These are phyloP conservation scores for Heliangelus exortis DNA, from an alignment of 2,797 vertebrate species.

Conservation along the genomic window DNA sequence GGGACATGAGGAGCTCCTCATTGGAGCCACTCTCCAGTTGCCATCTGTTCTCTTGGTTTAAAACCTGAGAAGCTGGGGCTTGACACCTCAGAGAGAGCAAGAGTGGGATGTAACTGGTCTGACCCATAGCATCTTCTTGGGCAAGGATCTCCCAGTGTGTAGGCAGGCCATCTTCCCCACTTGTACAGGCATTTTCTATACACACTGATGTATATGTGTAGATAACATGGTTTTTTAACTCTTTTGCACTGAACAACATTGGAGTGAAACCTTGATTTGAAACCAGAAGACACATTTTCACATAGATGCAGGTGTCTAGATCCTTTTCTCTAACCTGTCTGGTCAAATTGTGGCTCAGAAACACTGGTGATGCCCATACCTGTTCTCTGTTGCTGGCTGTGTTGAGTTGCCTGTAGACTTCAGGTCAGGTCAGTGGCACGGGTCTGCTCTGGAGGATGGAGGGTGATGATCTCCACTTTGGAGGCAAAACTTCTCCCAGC, in stretches of 20 bases:
- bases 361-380: neutral
- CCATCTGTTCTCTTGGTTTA: neutral
- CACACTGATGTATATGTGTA: conserved; percentile 63
- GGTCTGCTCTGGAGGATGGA: neutral
- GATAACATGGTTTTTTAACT: conserved; percentile 65
- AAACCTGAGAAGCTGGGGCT: neutral
- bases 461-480: neutral
- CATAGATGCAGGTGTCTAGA: neutral
- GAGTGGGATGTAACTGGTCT: neutral
- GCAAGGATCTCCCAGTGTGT: neutral
- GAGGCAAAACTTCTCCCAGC: neutral
- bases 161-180: conserved; percentile 31
- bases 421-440: neutral
- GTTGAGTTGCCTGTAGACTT: neutral
- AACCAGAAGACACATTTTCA: neutral
- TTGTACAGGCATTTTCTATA: conserved; percentile 66
- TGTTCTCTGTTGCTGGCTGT: neutral
- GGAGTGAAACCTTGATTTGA: neutral
- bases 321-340: neutral
- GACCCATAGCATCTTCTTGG: neutral
- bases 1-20: neutral
- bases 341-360: neutral
- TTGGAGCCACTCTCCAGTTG: neutral
- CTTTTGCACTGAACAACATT: conserved; percentile 67
- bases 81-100: neutral